These are phyloP conservation scores for Erannis defoliaria DNA, from an alignment of 2,888 invertebrate genomes.

Conservation along the genomic window DNA sequence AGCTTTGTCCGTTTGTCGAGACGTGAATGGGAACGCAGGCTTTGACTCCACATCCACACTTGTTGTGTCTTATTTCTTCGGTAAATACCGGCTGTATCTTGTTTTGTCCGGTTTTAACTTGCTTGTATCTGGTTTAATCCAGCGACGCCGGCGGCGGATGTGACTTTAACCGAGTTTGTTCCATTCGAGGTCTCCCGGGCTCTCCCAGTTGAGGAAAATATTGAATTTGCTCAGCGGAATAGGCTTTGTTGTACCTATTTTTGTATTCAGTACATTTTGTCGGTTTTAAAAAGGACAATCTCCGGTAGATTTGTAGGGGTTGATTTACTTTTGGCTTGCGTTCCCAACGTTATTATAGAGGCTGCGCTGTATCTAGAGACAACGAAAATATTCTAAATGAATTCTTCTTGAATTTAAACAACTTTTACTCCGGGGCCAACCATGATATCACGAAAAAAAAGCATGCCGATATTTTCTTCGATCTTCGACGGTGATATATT, in stretches of 20 bases:
- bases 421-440: not conserved
- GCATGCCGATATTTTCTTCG: too few species aligned
- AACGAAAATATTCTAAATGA: too few species aligned
- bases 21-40: not conserved
- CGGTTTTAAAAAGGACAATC: slow-evolving; percentile 24
- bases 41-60: slow-evolving; percentile 12
- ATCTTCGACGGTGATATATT: too few species aligned
- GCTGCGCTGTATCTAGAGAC: too few species aligned
- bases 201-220: slow-evolving; percentile 14
- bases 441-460: too few species aligned
- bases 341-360: not conserved
- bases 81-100: slow-evolving; percentile 10
- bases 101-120: slow-evolving; percentile 9
- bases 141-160: slow-evolving; percentile 1
- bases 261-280: slow-evolving; percentile 30
- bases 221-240: slow-evolving; percentile 22
- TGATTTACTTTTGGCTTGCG: slow-evolving; percentile 5
- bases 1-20: slow-evolving; percentile 12
- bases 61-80: slow-evolving; percentile 3
- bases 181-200: slow-evolving; percentile 7
- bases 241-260: slow-evolving; percentile 32
- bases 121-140: slow-evolving; percentile 11
- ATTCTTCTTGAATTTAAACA: too few species aligned
- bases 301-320: slow-evolving; percentile 21
- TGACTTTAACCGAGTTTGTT: slow-evolving; percentile 25